These are phyloP conservation scores for Drosophila dives DNA, from an alignment of 2,888 invertebrate species.

Conservation along the genomic window DNA sequence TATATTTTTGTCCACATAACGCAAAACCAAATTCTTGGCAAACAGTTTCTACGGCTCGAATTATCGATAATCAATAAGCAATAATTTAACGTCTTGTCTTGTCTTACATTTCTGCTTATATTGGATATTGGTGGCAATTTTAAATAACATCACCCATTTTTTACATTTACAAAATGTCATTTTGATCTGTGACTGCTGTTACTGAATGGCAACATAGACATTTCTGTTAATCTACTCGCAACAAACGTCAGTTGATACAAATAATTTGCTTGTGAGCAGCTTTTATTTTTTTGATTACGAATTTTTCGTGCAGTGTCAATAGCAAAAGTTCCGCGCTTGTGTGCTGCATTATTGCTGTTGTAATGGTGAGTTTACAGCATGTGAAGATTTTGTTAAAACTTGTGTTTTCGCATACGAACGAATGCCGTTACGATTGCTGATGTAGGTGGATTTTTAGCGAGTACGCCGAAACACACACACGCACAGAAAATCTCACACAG, in stretches of 20 bases:
- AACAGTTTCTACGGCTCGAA: not conserved
- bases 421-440: no score
- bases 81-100: not conserved
- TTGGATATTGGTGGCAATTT: not conserved
- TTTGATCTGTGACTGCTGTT: not conserved
- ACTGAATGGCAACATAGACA: not conserved
- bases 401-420: no score
- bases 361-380: no score
- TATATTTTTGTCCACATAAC: constrained; percentile 48
- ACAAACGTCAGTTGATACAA: not conserved
- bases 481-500: no score
- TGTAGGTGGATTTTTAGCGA: no score
- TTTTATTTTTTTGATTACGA: no score
- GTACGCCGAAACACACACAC: no score
- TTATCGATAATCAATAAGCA: not conserved
- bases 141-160: not conserved
- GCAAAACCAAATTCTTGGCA: constrained; percentile 15
- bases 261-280: not conserved
- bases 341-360: no score
- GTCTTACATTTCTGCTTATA: not conserved
- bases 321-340: no score
- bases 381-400: no score
- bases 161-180: not conserved
- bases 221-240: not conserved
- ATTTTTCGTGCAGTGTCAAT: constrained; percentile 17